phyloP scores from a whole-genome alignment of 2,113 vertebrate genomes.

The Labeo rohita region DNA sequence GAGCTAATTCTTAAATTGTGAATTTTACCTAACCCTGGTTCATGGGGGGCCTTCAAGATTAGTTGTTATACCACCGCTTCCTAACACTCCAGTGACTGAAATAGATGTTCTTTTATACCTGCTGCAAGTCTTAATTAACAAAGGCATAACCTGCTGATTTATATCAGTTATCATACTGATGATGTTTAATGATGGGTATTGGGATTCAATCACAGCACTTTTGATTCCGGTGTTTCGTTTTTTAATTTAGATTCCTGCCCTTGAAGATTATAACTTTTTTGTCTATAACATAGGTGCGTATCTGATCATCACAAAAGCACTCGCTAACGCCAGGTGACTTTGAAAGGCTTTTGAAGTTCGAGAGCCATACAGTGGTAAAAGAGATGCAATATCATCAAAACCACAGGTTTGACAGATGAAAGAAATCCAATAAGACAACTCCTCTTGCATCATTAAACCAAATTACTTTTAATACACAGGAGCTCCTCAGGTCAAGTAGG shows the following conservation, averaged over 20 bases:
- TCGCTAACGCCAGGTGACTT: slow-evolving; percentile 14
- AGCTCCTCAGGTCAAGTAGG: slow-evolving; percentile 80
- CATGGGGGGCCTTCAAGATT: background rate
- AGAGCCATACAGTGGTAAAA: slow-evolving; percentile 24
- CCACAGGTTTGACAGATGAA: slow-evolving; percentile 41
- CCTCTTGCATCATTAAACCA: slow-evolving; percentile 56
- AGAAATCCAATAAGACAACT: slow-evolving; percentile 53
- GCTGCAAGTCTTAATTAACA: background rate
- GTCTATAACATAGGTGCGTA: background rate
- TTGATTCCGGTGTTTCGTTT: background rate
- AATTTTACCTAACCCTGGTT: slow-evolving; percentile 13
- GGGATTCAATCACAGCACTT: background rate
- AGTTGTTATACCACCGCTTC: background rate
- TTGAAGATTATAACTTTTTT: background rate
- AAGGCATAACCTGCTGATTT: background rate
- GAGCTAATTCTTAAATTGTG: background rate
- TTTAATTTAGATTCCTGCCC: slow-evolving; percentile 3
- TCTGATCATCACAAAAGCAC: slow-evolving; percentile 24
- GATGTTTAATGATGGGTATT: background rate
- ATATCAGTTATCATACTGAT: background rate
- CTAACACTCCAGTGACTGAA: slow-evolving; percentile 10
- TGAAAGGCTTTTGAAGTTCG: background rate
- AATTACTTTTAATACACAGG: slow-evolving; percentile 59
- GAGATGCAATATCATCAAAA: slow-evolving; percentile 31
- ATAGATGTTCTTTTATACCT: slow-evolving; percentile 5